Base-by-base conservation (phyloP, 1,140 invertebrate genomes). In the Acromyrmex echinatior region DNA sequence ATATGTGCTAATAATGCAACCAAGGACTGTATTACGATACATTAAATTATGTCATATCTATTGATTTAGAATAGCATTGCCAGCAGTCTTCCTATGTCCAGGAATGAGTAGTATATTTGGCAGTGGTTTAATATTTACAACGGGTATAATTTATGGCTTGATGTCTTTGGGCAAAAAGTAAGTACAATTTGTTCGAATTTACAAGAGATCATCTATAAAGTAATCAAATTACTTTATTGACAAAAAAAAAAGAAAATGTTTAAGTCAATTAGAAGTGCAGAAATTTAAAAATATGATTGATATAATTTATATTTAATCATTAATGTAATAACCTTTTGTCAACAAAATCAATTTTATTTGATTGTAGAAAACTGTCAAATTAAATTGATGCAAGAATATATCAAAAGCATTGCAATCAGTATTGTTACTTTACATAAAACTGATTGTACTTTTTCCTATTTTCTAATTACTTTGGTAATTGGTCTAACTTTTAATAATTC, bases 131-230 rank as follows among this genome's bases (percentile, higher is more conserved):
- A 98, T 99, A 92, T 98, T 99, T 95, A 97, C 96, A 18, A 98
- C 98, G 71, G 99, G 98, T 62, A 96, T 98, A 79, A 96, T 99
- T 58, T 99, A 99, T 95, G 98, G 98, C 91, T 97, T 99, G 96
- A 99, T 99, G 98, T 97, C 98, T 45, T 96, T 99, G 87, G 98
- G 98, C 80, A 98, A 97, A 96, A 98, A 98, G 98, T 84, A 84
- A 84, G 80, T 65, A 76, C 3, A 51, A 62, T 74, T 76, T 31
- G 31, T 28, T 39, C 0, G 0, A n/a, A 45, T 49, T 31, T 28
- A 45, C 0, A 18, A 12, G 6, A 16, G 18, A 31, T 65, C 2
- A 49, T 78, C 12, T 31, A 6, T 51, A 49, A n/a, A 45, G 28
- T 28, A 60, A 66, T 1, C 2, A 4, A 16, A 49, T 49, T 31